Evolutionary conservation across 2,888 invertebrate species (phyloP).

Genomic region (Idaea dimidiata): DNA sequence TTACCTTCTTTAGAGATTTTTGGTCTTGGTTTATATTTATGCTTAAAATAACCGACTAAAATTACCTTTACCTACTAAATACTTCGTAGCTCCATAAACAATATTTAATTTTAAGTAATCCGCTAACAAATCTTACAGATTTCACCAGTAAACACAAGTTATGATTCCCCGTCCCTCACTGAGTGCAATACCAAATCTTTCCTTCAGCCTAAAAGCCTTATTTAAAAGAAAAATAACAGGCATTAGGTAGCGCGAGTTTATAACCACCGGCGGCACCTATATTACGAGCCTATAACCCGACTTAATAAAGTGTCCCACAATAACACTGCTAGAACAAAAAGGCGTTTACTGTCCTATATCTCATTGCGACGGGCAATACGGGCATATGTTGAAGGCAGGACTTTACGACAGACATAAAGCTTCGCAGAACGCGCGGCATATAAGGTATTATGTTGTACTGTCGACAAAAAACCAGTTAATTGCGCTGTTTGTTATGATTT

Average conservation of each 20-base stretch:
- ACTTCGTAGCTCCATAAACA: background rate
- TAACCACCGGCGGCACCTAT: conserved; percentile 23
- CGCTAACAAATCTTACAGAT: background rate
- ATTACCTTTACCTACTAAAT: background rate
- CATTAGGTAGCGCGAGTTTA: conserved; percentile 24
- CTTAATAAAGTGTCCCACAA: conserved; percentile 31
- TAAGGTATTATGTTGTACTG: conserved; percentile 25
- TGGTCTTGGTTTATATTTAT: background rate
- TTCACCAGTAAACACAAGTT: background rate
- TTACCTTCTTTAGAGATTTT: background rate
- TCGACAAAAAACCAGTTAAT: conserved; percentile 13
- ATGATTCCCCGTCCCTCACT: background rate
- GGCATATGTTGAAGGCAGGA: conserved; percentile 34
- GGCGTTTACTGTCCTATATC: conserved; percentile 29
- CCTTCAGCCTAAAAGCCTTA: background rate
- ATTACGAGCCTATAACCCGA: conserved; percentile 28
- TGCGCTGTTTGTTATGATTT: background rate
- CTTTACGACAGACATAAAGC: conserved; percentile 65
- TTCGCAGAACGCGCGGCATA: conserved; percentile 32
- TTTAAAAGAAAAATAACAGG: conserved; percentile 15
- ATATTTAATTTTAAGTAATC: background rate
- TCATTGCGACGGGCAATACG: conserved; percentile 18
- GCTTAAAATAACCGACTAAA: background rate
- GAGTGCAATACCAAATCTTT: background rate
- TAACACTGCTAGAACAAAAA: conserved; percentile 29